Base-by-base conservation (phyloP, 2,888 invertebrate species). In the Drosophila setosimentum region DNA sequence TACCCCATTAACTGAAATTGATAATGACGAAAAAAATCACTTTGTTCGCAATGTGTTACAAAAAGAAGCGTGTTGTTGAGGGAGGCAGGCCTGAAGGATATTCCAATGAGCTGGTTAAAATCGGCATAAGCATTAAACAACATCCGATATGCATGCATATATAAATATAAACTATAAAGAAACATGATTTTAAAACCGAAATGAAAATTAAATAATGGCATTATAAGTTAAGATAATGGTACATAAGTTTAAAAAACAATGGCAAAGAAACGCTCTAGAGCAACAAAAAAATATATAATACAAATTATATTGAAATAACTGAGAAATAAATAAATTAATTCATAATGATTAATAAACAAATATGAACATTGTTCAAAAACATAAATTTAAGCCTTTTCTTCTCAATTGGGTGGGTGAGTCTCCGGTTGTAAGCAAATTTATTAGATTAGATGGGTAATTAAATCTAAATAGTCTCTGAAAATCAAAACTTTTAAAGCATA, bases 231-330 rank as follows among this genome's bases (percentile, higher is more conserved):
- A 85, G 85, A 80, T 89, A 89, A 85, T 83, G 82, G 82, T 85
- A 86, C 85, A 86, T 89, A 89, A 86, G 88, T 89, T 89, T 84
- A 88, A 86, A 89, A 90, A 89, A 90, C 80, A 83, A 87, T 96
- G 95, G 80, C 88, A 89, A 83, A 90, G 77, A 84, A 81, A 79
- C 72, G 90, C 89, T 88, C 82, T 87, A 86, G 90, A 89, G 90
- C 90, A 83, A 76, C 83, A 80, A 78, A 79, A 82, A 84, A 80
- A 82, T 72, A 82, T 81, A 87, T 81, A 80, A 78, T 80, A 82
- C 68, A 89, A 89, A 85, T 84, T 85, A 89, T 87, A 89, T 87
- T 84, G 80, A 89, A 89, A 89, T 87, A 85, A 89, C 90, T 85
- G 88, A 89, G 69, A 85, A 87, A 89, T 88, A 89, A 91, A 87